A percentile compares a stretch with the other conserved stretches of the same genome.
Evolutionary conservation across 2,113 vertebrate genomes (phyloP).

Genomic region (Lycocorax pyrrhopterus): DNA sequence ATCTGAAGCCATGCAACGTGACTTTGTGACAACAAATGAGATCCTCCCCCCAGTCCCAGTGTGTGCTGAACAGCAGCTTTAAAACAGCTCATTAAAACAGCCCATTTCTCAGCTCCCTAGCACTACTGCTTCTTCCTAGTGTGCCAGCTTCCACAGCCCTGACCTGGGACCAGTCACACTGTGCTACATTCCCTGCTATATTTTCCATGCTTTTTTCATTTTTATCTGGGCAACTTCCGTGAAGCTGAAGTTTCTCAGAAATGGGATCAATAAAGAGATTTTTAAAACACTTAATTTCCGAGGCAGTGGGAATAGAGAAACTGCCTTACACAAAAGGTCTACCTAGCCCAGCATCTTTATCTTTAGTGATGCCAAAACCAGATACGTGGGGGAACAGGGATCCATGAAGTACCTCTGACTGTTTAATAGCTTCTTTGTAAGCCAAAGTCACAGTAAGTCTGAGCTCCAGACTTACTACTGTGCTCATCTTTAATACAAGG

Average conservation of each 20-base stretch:
- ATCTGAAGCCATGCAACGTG: neutral
- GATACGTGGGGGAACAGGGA: neutral
- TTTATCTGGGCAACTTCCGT: neutral
- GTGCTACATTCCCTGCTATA: neutral
- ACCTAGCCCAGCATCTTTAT: neutral
- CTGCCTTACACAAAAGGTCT: neutral
- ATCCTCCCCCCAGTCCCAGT: neutral
- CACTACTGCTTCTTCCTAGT: neutral
- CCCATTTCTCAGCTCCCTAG: neutral
- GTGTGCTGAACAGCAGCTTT: neutral
- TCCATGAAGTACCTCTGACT: neutral
- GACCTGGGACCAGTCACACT: neutral
- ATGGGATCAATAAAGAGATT: neutral
- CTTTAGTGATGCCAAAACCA: neutral
- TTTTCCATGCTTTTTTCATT: neutral
- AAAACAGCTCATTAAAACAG: neutral
- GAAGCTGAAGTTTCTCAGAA: neutral
- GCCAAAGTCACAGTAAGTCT: neutral
- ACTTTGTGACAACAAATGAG: neutral
- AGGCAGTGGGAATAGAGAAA: neutral
- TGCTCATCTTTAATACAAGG: neutral
- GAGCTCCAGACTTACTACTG: neutral
- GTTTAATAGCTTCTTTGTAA: neutral
- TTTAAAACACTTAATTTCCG: neutral
- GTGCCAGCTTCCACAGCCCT: neutral